Evolutionary conservation across 2,797 vertebrate species (phyloP).

Genomic region (Falco berigora): DNA sequence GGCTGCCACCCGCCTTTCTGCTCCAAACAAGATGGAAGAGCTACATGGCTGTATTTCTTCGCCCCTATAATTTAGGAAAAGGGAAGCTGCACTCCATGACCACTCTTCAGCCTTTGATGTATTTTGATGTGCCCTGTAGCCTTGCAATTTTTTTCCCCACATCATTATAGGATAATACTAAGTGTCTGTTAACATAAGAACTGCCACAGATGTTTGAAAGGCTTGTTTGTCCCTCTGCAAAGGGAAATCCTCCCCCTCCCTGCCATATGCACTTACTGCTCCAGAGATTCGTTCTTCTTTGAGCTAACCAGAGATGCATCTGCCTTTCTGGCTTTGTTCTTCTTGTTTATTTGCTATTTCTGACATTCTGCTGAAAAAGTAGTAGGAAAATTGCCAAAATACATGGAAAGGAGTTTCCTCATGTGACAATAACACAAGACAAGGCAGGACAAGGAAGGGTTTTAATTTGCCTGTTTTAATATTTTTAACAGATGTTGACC

Average conservation of each 20-base stretch:
- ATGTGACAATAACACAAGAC: background rate
- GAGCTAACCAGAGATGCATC: background rate
- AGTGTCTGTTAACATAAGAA: background rate
- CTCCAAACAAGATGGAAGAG: background rate
- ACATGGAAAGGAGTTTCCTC: background rate
- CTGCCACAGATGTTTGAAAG: constrained; percentile 3
- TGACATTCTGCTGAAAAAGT: background rate
- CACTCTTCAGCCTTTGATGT: background rate
- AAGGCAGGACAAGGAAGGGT: background rate
- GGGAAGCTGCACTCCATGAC: background rate
- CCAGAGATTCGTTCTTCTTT: background rate
- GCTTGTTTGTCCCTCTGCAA: background rate
- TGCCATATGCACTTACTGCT: background rate
- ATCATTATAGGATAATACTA: background rate
- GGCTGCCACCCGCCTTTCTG: background rate
- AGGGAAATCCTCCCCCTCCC: constrained; percentile 20
- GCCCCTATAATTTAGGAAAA: background rate
- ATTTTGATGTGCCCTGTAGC: background rate
- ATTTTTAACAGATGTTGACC: background rate
- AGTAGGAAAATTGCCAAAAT: constrained; percentile 7
- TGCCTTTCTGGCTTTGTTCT: background rate
- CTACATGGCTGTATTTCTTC: background rate
- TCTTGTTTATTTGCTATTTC: background rate
- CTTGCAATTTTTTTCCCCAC: background rate
- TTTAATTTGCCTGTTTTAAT: background rate